Conservation (phyloP, 2,797 vertebrate species). For the Parauchenoglanis punctatus region DNA sequence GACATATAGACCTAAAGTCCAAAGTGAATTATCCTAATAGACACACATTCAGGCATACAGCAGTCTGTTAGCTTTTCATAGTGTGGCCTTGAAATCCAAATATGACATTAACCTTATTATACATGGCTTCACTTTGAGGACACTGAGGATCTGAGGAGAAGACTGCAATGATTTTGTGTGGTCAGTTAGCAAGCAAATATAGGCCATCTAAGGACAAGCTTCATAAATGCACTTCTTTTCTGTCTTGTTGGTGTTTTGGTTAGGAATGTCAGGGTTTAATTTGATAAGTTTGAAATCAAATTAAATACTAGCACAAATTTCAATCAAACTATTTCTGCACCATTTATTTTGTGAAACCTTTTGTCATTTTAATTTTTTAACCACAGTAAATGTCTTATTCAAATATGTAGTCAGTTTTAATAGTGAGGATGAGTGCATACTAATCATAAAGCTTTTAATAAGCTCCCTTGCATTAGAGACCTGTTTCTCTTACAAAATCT, state of each 20-base stretch:
- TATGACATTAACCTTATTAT: not conserved
- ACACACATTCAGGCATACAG: not conserved
- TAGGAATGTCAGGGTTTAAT: not conserved
- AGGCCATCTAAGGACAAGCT: not conserved
- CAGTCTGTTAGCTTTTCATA: not conserved
- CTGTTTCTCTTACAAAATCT: not conserved
- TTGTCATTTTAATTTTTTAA: not conserved
- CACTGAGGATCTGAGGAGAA: not conserved
- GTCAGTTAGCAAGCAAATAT: not conserved
- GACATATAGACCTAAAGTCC: not conserved
- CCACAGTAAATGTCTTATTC: not conserved
- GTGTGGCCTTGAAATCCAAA: not conserved
- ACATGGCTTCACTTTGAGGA: not conserved
- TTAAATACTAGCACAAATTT: not conserved
- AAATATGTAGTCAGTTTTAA: not conserved
- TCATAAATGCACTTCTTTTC: not conserved
- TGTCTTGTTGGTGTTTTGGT: not conserved
- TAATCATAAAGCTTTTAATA: not conserved
- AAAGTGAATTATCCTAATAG: slow-evolving; percentile 1
- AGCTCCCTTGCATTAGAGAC: not conserved
- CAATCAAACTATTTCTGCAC: not conserved
- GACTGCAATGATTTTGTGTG: not conserved
- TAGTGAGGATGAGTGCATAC: not conserved
- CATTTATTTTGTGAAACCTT: not conserved
- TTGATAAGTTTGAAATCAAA: not conserved